Evolutionary conservation across 2,797 vertebrate species (phyloP).

Genomic region (Pogoniulus pusillus): DNA sequence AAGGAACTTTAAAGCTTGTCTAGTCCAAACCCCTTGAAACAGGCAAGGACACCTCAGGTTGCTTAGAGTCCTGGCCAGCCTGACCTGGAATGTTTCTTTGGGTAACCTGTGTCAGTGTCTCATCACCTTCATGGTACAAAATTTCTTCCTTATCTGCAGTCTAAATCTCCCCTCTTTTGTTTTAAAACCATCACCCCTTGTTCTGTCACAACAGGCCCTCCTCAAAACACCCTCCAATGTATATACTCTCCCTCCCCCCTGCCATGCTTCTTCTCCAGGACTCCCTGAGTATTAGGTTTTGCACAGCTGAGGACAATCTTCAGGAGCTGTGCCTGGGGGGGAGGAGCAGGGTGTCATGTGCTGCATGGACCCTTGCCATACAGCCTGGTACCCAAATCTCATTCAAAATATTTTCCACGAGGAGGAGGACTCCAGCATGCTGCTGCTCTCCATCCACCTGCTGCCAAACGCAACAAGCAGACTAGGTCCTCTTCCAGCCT

Average conservation of each 20-base stretch:
- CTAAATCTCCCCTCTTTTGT: neutral
- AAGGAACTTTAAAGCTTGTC: neutral
- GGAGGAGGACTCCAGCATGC: neutral
- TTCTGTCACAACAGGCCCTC: neutral
- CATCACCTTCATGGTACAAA: neutral
- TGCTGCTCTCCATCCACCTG: accelerated
- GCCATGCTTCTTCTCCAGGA: neutral
- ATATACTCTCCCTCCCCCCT: accelerated
- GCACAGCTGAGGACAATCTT: accelerated
- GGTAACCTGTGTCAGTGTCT: neutral
- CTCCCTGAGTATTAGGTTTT: accelerated
- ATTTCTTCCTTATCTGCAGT: neutral
- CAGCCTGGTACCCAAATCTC: neutral
- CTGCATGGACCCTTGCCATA: accelerated
- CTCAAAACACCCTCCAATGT: neutral
- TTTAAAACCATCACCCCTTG: neutral
- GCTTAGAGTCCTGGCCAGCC: neutral
- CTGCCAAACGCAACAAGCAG: neutral
- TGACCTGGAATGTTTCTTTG: too few relatives aligned
- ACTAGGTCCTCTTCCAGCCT: neutral
- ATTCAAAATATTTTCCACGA: neutral
- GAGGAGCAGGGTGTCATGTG: too few relatives aligned
- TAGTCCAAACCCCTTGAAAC: neutral
- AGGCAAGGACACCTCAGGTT: too few relatives aligned
- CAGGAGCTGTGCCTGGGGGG: accelerated